Evolutionary conservation across 2,888 invertebrate genomes (phyloP), one percentile per base, ranked within the genome.

Genomic region (Galeruca laticollis): DNA sequence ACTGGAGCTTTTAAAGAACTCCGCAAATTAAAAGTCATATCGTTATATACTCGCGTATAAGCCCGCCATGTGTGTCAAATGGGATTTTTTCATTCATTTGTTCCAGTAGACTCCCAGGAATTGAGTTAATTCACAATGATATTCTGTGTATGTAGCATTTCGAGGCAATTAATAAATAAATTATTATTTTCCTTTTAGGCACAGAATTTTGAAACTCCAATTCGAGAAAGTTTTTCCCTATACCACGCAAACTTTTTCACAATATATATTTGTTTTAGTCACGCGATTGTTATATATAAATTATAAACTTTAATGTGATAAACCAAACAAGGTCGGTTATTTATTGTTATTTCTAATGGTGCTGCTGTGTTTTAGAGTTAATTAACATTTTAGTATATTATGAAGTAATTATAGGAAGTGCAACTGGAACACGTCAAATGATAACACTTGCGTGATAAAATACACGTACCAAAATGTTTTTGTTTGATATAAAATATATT

Each of bases 71-170:
- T 67, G 73, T 60, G 61, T 69, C 59, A 69, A 70, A 73, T 73
- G 69, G 73, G 65, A 56, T 72, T 71, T 72, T 71, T 72, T 71
- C n/a, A 68, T 68, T 71, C 67, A 56, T 64, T 70, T 70, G 70
- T 68, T 76, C 73, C 72, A 76, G 73, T 62, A 57, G 70, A 60
- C 76, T 72, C 73, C 62, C 54, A 70, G 74, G 73, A 73, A 69
- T 56, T 33, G 26, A 71, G 61, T 69, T 71, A 71, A 75, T 76
- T 73, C 71, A 74, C 73, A 69, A 52, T 71, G 69, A 73, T 75
- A 66, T 61, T 52, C 60, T 37, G 43, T 54, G 31, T 26, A 60
- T 69, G 70, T 72, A 69, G 68, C 64, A 69, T 62, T 57, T 62
- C 60, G 62, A 60, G 67, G 71, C 69, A 73, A 73, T 75, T 75